Base-by-base conservation (phyloP, 1,140 invertebrate genomes). In the Heterodera carotae region DNA sequence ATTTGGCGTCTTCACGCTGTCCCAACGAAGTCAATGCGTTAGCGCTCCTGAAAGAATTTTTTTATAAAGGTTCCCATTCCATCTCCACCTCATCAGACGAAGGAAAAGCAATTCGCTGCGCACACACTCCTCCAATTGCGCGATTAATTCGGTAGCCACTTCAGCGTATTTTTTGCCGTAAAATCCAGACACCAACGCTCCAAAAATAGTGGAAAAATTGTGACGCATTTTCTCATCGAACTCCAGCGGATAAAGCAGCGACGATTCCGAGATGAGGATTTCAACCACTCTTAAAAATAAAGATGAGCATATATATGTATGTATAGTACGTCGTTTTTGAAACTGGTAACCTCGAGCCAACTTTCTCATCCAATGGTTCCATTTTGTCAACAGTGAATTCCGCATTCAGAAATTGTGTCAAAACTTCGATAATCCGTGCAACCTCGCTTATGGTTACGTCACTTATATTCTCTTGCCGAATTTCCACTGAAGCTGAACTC, bases 41-140 rank as follows among this genome's bases (percentile, higher is more conserved):
- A 56, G 48, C 22, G 48, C 48, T 56, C 22, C 12, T 4, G 22
- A 56, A 56, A 56, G 18, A 22, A 15, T 56, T 56, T 56, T 43
- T 56, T 1, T 56, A 15, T 56, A 15, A 56, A 53, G 5, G 18
- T 56, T 15, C 3, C 39, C n/a, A n/a, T 7, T 43, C 39, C 39
- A 43, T 43, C 39, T 43, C 22, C 12, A 56, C 48, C 48, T 56
- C 76, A 76, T 76, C 33, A 76, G 36, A 36, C 48, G 43, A 15
- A 76, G 43, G 25, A 75, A 76, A 18, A 10, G 36, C 36, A 76
- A 64, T 59, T 76, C 75, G 22, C 48, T 76, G 70, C 78, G 76
- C 5, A 76, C 25, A 29, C 18, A 36, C 29, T 76, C 75, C 22
- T 39, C 27, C 73, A 76, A 39, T 29, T 76, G 67, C 12, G 31